These are phyloP conservation scores for Diloba caeruleocephala DNA, from an alignment of 2,888 invertebrate species.

Conservation along the genomic window DNA sequence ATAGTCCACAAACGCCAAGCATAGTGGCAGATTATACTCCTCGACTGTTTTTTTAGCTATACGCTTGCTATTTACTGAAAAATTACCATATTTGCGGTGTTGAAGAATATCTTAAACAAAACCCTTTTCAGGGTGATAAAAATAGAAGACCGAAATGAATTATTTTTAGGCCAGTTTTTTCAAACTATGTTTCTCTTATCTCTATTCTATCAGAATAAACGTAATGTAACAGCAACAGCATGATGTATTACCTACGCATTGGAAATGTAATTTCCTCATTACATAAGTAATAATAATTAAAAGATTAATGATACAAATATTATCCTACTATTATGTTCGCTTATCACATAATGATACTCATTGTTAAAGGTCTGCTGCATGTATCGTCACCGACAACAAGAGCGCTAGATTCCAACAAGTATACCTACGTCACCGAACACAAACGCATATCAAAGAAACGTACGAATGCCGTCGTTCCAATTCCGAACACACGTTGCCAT, in stretches of 20 bases:
- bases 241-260: too few species aligned
- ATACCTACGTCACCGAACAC: background rate
- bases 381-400: background rate
- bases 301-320: slow-evolving; percentile 16
- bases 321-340: slow-evolving; percentile 8
- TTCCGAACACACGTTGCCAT: too few species aligned
- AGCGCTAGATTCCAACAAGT: background rate
- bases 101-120: too few species aligned
- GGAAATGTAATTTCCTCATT: slow-evolving; percentile 33
- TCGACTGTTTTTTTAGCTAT: too few species aligned
- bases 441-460: slow-evolving; percentile 8
- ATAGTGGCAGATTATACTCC: too few species aligned
- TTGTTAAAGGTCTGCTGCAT: slow-evolving; percentile 10
- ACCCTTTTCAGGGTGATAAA: too few species aligned
- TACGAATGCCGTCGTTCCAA: slow-evolving; percentile 9
- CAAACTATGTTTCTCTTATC: background rate
- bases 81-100: too few species aligned
- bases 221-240: too few species aligned
- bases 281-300: slow-evolving; percentile 14
- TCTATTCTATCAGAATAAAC: slow-evolving; percentile 4
- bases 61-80: too few species aligned
- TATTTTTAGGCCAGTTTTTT: too few species aligned
- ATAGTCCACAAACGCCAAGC: too few species aligned
- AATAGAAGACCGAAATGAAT: too few species aligned
- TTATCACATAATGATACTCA: slow-evolving; percentile 14